Evolutionary conservation across 2,888 invertebrate genomes (phyloP), one percentile per base, ranked within the genome.

Genomic region (Apocheima hispidaria): DNA sequence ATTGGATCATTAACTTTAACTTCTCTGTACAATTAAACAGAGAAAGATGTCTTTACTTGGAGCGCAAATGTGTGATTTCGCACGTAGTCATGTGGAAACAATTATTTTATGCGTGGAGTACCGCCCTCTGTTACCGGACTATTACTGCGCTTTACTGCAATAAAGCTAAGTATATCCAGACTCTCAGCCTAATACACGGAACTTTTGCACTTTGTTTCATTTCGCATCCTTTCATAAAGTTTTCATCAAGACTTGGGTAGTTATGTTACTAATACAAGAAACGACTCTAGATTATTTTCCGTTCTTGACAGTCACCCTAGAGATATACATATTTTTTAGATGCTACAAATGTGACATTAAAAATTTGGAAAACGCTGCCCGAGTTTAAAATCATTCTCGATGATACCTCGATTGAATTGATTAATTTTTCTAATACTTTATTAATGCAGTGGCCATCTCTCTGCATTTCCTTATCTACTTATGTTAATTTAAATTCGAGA

Each of bases 401-500:
- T 33, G n/a, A 33, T 12, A n/a, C 10, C 4, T 33, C 6, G 41
- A 23, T 38, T 4, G 38, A 14, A 38, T 38, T n/a, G 1, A 2
- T 21, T 21, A 10, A 21, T 41, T 41, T 50, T 50, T 36, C 23
- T 14, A 23, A 38, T 16, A 49, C 41, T 35, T 38, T 4, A 52
- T 18, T 33, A 36, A 54, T 28, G 36, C 49, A 49, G 20, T 49
- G 35, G n/a, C 23, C 18, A 28, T 35, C 33, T 50, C 18, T 26
- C 35, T 12, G 14, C 44, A 40, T 56, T 41, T 43, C 36, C 18
- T 48, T 33, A 52, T 46, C 30, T 51, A 16, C 28, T 54, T 60
- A 60, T 54, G 43, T 43, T 53, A 54, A 54, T 60, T 36, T 60
- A 43, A 50, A 54, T 50, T 41, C 21, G 50, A 43, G 54, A 50